Evolutionary conservation across 2,113 vertebrate genomes (phyloP).

Genomic region (Phalacrocorax carbo): DNA sequence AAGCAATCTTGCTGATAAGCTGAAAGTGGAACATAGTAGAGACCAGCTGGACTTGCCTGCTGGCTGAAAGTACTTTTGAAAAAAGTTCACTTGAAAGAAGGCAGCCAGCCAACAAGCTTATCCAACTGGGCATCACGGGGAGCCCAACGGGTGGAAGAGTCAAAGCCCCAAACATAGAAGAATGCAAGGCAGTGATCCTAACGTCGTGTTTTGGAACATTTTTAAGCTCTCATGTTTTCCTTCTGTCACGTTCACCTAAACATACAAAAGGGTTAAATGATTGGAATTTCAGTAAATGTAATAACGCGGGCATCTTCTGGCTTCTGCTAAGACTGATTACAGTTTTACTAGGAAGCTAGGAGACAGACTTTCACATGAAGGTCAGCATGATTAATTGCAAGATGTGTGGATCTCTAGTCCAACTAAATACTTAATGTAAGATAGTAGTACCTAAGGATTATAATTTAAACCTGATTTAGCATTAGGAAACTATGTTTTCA

Average conservation of each 20-base stretch:
- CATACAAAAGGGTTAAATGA: fast-evolving
- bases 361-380: not conserved
- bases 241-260: not conserved
- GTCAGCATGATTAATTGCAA: not conserved
- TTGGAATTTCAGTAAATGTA: not conserved
- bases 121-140: not conserved
- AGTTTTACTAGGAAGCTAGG: not conserved
- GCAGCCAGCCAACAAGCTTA: not conserved
- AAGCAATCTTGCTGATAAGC: not conserved
- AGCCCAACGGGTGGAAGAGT: not conserved
- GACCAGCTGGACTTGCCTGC: not conserved
- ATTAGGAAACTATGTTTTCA: not conserved
- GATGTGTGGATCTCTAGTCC: not conserved
- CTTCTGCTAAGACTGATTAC: not conserved
- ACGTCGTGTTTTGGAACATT: not conserved
- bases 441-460: too few relatives aligned
- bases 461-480: not conserved
- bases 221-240: not conserved
- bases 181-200: not conserved
- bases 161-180: not conserved
- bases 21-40: not conserved
- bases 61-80: not conserved
- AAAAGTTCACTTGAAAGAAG: not conserved
- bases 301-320: not conserved
- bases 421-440: not conserved